phyloP scores from a whole-genome alignment of 2,797 vertebrate species.

The Microctenopoma steveboyesi region DNA sequence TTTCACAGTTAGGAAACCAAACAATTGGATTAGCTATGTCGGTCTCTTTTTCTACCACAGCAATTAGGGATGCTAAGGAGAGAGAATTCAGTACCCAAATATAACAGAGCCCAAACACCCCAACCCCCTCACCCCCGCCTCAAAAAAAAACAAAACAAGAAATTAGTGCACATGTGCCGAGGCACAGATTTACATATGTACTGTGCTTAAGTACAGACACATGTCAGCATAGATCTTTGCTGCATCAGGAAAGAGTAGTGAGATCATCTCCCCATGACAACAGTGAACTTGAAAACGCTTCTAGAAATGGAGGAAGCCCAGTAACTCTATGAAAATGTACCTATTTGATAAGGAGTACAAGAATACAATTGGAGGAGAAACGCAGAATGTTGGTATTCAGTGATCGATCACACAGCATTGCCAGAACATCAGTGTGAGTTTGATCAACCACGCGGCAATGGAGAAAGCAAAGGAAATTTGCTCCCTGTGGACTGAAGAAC shows the following conservation, averaged over 20 bases:
- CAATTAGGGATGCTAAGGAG: slow-evolving; percentile 77
- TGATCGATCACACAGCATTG: slow-evolving; percentile 54
- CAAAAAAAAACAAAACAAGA: slow-evolving; percentile 19
- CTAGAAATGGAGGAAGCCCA: slow-evolving; percentile 16
- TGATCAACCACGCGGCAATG: slow-evolving; percentile 59
- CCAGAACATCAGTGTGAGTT: slow-evolving; percentile 55
- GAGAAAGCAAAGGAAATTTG: slow-evolving; percentile 46
- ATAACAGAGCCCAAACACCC: slow-evolving; percentile 51
- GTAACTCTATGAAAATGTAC: slow-evolving; percentile 33
- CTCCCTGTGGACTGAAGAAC: slow-evolving; percentile 37
- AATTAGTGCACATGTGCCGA: slow-evolving; percentile 50
- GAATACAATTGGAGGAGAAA: slow-evolving; percentile 52
- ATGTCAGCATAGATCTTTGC: slow-evolving; percentile 53
- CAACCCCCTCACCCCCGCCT: too few relatives aligned
- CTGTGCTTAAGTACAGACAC: slow-evolving; percentile 30
- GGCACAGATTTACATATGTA: slow-evolving; percentile 38
- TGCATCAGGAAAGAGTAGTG: slow-evolving; percentile 44
- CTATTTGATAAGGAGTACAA: slow-evolving; percentile 25
- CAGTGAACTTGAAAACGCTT: slow-evolving; percentile 47
- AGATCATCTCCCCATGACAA: slow-evolving; percentile 34
- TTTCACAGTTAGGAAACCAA: slow-evolving; percentile 74
- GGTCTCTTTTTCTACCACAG: slow-evolving; percentile 81
- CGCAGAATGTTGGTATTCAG: slow-evolving; percentile 58
- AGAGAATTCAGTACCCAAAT: slow-evolving; percentile 72
- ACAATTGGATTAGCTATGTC: slow-evolving; percentile 84